These are phyloP conservation scores for Arnoldichthys spilopterus DNA, from an alignment of 2,797 vertebrate genomes.

Conservation along the genomic window DNA sequence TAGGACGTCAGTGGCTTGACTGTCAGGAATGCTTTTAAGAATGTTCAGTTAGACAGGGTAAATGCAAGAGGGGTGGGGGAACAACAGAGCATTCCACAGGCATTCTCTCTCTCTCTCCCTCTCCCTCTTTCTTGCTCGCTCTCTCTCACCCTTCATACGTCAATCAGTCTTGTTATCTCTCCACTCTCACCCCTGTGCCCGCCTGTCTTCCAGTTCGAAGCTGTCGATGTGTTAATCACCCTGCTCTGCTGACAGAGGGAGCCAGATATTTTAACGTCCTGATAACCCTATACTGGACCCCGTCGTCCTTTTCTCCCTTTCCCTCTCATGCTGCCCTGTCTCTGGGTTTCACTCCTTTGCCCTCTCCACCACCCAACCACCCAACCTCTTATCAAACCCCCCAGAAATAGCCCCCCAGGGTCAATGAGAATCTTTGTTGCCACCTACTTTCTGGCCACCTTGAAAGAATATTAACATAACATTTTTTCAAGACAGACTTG, in stretches of 20 bases:
- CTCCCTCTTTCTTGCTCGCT: conserved; percentile 55
- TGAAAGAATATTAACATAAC: conserved; percentile 25
- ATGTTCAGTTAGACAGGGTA: conserved; percentile 52
- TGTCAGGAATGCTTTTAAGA: conserved; percentile 55
- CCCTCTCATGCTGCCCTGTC: conserved; percentile 53
- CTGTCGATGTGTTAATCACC: conserved; percentile 70
- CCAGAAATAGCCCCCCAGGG: conserved; percentile 69
- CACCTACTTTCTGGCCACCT: conserved; percentile 56
- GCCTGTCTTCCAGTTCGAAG: conserved; percentile 58
- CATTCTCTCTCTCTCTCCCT: conserved; percentile 52
- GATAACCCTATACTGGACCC: conserved; percentile 71
- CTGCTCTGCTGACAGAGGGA: conserved; percentile 71
- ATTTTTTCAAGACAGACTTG: conserved; percentile 8
- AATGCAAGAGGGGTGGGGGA: conserved; percentile 48
- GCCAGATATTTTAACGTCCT: conserved; percentile 71
- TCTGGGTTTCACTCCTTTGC: conserved; percentile 50
- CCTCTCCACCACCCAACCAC: conserved; percentile 56
- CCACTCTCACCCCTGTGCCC: conserved; percentile 61
- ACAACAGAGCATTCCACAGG: conserved; percentile 56
- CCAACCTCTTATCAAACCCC: conserved; percentile 68
- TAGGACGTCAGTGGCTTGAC: conserved; percentile 41
- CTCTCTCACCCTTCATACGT: conserved; percentile 64
- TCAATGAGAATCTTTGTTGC: conserved; percentile 65
- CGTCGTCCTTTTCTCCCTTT: conserved; percentile 52
- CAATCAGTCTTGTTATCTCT: conserved; percentile 73